These are phyloP conservation scores for Epiblema foenella DNA, from an alignment of 2,888 invertebrate genomes.

Conservation along the genomic window DNA sequence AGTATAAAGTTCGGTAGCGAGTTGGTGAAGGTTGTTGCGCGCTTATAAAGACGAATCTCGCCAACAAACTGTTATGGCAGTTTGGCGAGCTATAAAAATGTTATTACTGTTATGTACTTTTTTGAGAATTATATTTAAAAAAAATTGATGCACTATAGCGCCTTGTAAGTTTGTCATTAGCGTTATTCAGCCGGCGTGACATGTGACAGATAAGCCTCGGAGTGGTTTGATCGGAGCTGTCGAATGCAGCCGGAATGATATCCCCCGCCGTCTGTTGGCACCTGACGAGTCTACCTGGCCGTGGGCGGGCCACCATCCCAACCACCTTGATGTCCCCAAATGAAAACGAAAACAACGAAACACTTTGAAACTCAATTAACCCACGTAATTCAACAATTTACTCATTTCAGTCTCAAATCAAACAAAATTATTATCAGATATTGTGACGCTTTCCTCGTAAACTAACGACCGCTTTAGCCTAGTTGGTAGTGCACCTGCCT, in stretches of 20 bases:
- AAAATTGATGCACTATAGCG: constrained; percentile 28
- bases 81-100: too few species aligned
- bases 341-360: constrained; percentile 56
- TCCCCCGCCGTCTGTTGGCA: constrained; percentile 66
- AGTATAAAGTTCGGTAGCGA: too few species aligned
- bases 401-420: constrained; percentile 12
- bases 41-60: too few species aligned
- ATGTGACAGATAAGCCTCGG: constrained; percentile 59
- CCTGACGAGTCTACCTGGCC: constrained; percentile 73
- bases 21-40: too few species aligned
- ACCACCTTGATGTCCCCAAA: constrained; percentile 63
- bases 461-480: too few species aligned
- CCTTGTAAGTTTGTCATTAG: constrained; percentile 42
- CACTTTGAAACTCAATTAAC: constrained; percentile 60
- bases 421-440: constrained; percentile 20
- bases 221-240: constrained; percentile 58
- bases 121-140: too few species aligned
- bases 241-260: constrained; percentile 54
- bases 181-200: constrained; percentile 52
- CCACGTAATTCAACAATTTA: constrained; percentile 52
- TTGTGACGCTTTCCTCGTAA: constrained; percentile 22
- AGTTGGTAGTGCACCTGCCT: too few species aligned
- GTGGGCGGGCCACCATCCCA: constrained; percentile 64
- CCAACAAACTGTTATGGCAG: too few species aligned
- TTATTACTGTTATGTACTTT: too few species aligned